Conservation (phyloP, 2,113 vertebrate species). For the Theropithecus gelada region DNA sequence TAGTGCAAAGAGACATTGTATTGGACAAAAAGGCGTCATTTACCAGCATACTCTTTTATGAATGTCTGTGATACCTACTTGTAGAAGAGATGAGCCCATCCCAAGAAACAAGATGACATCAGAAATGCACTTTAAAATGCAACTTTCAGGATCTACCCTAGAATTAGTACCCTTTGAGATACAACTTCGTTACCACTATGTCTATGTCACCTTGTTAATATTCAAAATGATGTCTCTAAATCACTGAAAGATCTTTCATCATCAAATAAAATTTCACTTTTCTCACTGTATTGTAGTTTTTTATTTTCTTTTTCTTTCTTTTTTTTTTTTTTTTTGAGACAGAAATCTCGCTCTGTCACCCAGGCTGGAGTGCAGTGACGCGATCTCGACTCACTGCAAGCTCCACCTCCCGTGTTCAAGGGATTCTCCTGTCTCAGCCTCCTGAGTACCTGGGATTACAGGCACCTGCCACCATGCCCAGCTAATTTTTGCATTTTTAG, state of each 20-base stretch:
- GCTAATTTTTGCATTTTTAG: too few species aligned
- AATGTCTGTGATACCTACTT: background rate
- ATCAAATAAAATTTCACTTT: background rate
- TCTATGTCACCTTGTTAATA: accelerated
- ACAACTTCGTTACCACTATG: background rate
- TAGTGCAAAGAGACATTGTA: background rate
- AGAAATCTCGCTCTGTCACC: too few species aligned
- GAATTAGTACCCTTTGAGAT: background rate
- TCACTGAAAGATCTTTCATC: background rate
- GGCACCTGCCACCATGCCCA: too few species aligned
- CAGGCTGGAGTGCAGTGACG: too few species aligned
- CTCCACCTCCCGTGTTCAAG: too few species aligned
- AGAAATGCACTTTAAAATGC: background rate
- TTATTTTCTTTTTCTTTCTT: too few species aligned
- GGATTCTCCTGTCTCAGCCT: too few species aligned
- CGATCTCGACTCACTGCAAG: too few species aligned
- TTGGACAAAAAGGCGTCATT: background rate
- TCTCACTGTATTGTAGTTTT: background rate
- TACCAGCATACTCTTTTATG: background rate
- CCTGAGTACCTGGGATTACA: too few species aligned
- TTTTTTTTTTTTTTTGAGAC: background rate
- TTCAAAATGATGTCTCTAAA: background rate
- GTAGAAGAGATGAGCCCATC: background rate
- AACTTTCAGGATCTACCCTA: background rate
- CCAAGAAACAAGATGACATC: background rate